Base-by-base conservation (phyloP, 2,888 invertebrate species). In the Ischnura elegans region DNA sequence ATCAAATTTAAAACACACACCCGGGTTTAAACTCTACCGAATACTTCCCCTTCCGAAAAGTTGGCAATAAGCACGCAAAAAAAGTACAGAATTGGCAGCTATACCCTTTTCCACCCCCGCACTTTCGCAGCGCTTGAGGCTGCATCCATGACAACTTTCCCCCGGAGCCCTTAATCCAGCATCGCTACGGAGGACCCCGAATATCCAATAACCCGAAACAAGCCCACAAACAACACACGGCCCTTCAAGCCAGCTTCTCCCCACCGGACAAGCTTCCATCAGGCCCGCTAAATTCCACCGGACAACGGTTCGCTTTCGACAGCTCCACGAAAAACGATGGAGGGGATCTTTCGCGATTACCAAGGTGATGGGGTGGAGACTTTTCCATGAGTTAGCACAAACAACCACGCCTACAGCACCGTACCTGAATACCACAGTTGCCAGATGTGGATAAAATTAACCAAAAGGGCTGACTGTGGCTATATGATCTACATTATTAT, bases 1-100 rank as follows among this genome's bases (percentile, higher is more conserved):
- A 51, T 51, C 51, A 19, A 3, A 10, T 51, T 51, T 51, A 19
- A 51, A 51, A 13, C 13, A 19, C 0, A 51, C 19, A 8, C 4
- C 55, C 55, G 55, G 87, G 42, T 87, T 55, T 47, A 87, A 87
- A 87, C 87, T 87, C 87, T 36, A 42, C 21, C 87, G 21, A 51
- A 51, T 55, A 36, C 42, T 87, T 87, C 55, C 36, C n/a, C 42
- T 87, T 51, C 16, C 51, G 29, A 55, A 42, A 51, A 36, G 55
- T 29, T 6, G 19, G 21, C 36, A 42, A n/a, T n/a, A n/a, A 61
- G 0, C 3, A 5, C n/a, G 61, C 3, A 25, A 61, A 61, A 42
- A 21, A 87, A 87, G 19, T 21, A 87, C 51, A 87, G 61, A 61
- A 19, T 42, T 87, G 87, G 87, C 87, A 87, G 87, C 42, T 87